phyloP scores from a whole-genome alignment of 1,140 invertebrate species.

The Aricia agestis region DNA sequence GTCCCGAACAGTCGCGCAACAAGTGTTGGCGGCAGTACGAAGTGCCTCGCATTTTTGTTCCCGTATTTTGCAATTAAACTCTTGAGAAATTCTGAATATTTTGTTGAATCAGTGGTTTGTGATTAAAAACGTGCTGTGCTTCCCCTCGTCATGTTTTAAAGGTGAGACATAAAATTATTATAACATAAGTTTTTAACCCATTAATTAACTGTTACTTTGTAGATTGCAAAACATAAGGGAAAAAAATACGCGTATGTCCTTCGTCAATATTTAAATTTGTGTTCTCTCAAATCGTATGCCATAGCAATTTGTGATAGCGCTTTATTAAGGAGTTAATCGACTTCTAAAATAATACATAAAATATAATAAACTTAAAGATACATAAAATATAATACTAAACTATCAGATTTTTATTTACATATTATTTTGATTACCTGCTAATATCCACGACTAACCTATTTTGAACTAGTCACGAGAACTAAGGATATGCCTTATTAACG shows the following conservation, averaged over 20 bases:
- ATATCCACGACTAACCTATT: too few relatives aligned
- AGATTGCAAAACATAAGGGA: too few relatives aligned
- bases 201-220: background rate
- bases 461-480: background rate
- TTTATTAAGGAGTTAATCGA: too few relatives aligned
- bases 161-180: background rate
- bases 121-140: background rate
- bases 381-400: too few relatives aligned
- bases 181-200: background rate
- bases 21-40: background rate
- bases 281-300: too few relatives aligned
- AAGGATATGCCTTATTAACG: background rate
- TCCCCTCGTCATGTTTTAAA: slow-evolving; percentile 11
- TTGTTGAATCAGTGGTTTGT: background rate
- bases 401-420: too few relatives aligned
- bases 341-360: too few relatives aligned
- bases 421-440: too few relatives aligned
- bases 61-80: background rate
- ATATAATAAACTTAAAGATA: too few relatives aligned
- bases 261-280: too few relatives aligned
- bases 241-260: too few relatives aligned
- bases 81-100: background rate
- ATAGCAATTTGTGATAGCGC: too few relatives aligned
- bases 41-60: background rate
- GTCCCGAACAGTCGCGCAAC: background rate